A percentile compares a stretch with the other conserved stretches of the same genome.
Conservation (phyloP, 2,113 vertebrate species). For the Pterocles gutturalis region DNA sequence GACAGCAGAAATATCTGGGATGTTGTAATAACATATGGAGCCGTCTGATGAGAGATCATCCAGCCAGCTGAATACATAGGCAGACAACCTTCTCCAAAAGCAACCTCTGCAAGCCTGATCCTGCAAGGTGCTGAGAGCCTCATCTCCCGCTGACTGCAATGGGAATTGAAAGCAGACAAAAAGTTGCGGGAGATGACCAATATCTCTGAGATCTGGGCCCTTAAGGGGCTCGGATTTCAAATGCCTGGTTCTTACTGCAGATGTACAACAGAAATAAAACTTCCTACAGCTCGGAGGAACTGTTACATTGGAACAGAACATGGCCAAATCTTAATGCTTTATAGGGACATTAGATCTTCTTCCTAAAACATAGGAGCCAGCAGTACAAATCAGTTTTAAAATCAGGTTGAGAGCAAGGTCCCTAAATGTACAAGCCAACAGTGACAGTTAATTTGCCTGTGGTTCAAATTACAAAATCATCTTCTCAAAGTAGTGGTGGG, state of each 20-base stretch:
- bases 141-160: not conserved
- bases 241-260: slow-evolving; percentile 6
- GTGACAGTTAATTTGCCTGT: not conserved
- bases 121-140: not conserved
- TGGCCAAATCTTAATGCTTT: not conserved
- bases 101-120: not conserved
- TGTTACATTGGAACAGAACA: not conserved
- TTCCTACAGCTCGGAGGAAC: not conserved
- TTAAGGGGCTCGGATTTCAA: slow-evolving; percentile 40
- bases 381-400: not conserved
- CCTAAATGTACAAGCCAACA: not conserved
- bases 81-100: not conserved
- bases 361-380: not conserved
- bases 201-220: not conserved
- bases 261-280: slow-evolving; percentile 42
- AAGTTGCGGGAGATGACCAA: slow-evolving; percentile 18
- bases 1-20: slow-evolving; percentile 19
- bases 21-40: not conserved
- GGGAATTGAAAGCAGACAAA: slow-evolving; percentile 33
- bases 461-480: not conserved
- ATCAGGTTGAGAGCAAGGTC: not conserved
- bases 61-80: not conserved
- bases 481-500: not conserved
- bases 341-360: not conserved
- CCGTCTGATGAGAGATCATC: not conserved